Percentiles rank a stretch among this genome's conserved stretches.
Conservation (phyloP, 2,113 vertebrate species). For the Serilophus lunatus region DNA sequence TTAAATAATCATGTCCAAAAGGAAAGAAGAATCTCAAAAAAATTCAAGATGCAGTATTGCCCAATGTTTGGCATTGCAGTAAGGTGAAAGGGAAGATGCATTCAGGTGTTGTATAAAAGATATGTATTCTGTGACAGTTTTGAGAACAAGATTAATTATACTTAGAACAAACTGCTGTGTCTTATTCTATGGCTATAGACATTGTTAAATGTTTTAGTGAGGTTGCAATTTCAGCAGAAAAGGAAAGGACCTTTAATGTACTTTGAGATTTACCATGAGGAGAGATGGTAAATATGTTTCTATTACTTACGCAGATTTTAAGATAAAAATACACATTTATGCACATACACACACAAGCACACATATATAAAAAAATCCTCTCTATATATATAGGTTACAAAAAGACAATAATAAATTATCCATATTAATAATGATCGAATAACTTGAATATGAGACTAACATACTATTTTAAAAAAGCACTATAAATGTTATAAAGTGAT, state of each 20-base stretch:
- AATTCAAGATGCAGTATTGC: neutral
- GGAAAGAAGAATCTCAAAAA: neutral
- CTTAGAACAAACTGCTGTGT: neutral
- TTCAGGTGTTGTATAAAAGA: neutral
- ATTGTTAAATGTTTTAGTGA: neutral
- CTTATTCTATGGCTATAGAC: neutral
- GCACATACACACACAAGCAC: accelerated
- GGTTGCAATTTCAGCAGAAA: neutral
- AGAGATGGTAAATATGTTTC: neutral
- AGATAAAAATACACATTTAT: neutral
- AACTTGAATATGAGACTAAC: neutral
- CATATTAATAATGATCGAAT: neutral
- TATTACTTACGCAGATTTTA: neutral
- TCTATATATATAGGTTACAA: neutral
- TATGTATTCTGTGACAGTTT: neutral
- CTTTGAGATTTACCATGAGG: neutral
- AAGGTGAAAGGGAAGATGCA: neutral
- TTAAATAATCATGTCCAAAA: neutral
- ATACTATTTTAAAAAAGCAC: neutral
- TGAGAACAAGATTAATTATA: no score
- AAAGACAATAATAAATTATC: neutral
- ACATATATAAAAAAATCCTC: neutral
- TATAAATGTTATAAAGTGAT: neutral
- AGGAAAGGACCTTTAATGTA: neutral
- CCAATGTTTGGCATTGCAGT: neutral